Percentiles rank a stretch among this genome's conserved stretches.
Evolutionary conservation across 2,888 invertebrate genomes (phyloP).

Genomic region (Tinea semifulvella): DNA sequence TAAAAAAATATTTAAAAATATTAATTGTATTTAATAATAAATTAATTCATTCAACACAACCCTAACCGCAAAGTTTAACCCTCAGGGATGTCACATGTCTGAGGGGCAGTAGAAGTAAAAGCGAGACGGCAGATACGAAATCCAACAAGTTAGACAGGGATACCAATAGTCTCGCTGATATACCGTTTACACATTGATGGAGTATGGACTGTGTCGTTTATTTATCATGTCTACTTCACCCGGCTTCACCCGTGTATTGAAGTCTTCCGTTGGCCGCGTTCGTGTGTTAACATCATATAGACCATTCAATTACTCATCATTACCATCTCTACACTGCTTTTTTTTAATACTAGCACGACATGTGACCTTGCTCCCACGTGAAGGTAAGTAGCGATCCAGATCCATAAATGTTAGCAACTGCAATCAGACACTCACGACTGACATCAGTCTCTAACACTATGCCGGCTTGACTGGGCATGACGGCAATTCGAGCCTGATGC

Average conservation of each 20-base stretch:
- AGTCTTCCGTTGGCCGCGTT: too few species aligned
- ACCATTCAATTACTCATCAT: too few species aligned
- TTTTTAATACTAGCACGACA: too few species aligned
- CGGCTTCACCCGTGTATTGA: not conserved
- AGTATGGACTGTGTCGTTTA: constrained; percentile 2
- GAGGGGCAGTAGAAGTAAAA: constrained; percentile 56
- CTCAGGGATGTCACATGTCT: constrained; percentile 60
- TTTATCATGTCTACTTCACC: not conserved
- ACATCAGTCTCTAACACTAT: too few species aligned
- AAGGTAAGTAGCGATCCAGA: too few species aligned
- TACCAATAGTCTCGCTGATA: not conserved
- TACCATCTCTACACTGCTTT: too few species aligned
- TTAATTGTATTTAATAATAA: not conserved
- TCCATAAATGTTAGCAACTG: too few species aligned
- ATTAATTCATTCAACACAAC: constrained; percentile 29
- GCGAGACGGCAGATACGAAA: constrained; percentile 26
- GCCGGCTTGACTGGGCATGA: too few species aligned
- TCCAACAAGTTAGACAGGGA: not conserved
- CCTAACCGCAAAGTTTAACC: constrained; percentile 47
- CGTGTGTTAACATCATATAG: too few species aligned
- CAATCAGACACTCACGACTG: too few species aligned
- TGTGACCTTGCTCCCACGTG: too few species aligned
- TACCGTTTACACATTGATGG: constrained; percentile 11
- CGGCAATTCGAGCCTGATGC: too few species aligned
- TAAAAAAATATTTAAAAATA: not conserved